phyloP scores from a whole-genome alignment of 2,888 invertebrate species.

The Apamea anceps region DNA sequence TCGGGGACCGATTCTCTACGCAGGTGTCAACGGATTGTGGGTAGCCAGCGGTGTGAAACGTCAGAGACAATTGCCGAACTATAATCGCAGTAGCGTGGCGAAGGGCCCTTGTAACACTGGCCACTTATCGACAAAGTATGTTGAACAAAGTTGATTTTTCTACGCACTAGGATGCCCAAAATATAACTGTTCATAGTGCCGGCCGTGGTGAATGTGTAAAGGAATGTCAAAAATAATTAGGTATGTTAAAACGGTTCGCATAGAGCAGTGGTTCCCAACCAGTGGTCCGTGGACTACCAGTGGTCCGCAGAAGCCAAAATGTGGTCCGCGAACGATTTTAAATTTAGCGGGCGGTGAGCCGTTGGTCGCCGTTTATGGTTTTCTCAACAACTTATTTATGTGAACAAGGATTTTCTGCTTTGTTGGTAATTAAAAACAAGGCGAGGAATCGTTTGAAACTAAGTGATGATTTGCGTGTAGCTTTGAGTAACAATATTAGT shows the following conservation, averaged over 20 bases:
- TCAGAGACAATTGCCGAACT: constrained; percentile 53
- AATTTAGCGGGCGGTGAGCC: too few relatives aligned
- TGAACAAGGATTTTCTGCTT: too few relatives aligned
- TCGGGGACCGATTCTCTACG: constrained; percentile 60
- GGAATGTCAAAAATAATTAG: background rate
- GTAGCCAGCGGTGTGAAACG: constrained; percentile 52
- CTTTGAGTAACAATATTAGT: too few relatives aligned
- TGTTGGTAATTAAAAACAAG: too few relatives aligned
- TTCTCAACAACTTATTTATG: too few relatives aligned
- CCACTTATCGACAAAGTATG: constrained; percentile 5
- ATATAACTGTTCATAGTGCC: background rate
- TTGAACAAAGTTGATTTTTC: background rate
- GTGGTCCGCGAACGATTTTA: too few relatives aligned
- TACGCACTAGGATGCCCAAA: background rate
- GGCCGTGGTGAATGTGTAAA: background rate
- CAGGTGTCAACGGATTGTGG: constrained; percentile 64
- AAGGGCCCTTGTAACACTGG: constrained; percentile 20
- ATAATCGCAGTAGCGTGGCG: constrained; percentile 37
- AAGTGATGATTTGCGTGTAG: too few relatives aligned
- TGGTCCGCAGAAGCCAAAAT: too few relatives aligned
- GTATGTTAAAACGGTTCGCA: background rate
- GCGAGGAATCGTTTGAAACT: too few relatives aligned
- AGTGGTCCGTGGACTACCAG: too few relatives aligned
- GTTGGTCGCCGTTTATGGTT: too few relatives aligned
- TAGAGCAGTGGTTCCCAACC: too few relatives aligned